A percentile compares a stretch with the other conserved stretches of the same genome.
Conservation (phyloP, 1,140 invertebrate species). For the Pogonus chalceus region DNA sequence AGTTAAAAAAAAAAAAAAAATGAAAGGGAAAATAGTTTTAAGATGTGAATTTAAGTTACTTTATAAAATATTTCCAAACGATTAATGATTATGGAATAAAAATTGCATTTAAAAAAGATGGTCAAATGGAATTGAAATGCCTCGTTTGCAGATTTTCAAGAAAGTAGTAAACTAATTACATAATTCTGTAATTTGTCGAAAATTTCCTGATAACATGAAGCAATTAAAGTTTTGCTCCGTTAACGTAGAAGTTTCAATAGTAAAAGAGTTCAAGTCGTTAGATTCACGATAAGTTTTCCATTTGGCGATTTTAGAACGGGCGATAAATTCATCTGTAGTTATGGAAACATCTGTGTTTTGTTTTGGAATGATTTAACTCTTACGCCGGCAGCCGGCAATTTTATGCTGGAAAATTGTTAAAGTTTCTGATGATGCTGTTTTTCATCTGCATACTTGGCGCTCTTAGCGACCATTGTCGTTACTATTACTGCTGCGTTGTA, state of each 20-base stretch:
- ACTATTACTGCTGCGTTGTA: too few relatives aligned
- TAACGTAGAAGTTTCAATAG: neutral
- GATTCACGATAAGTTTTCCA: conserved; percentile 1
- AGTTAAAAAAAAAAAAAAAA: too few relatives aligned
- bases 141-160: too few relatives aligned
- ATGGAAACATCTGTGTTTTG: conserved; percentile 4
- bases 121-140: too few relatives aligned
- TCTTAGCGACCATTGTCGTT: too few relatives aligned
- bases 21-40: too few relatives aligned
- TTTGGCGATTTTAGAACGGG: neutral
- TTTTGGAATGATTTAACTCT: neutral
- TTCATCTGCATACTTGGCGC: conserved; percentile 1
- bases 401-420: neutral
- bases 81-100: too few relatives aligned
- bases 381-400: neutral
- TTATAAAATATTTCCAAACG: too few relatives aligned
- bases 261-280: neutral
- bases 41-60: too few relatives aligned
- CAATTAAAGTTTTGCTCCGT: conserved; percentile 3
- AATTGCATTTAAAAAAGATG: too few relatives aligned
- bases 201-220: neutral
- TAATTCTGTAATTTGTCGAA: neutral
- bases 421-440: neutral
- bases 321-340: neutral
- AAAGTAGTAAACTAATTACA: too few relatives aligned